Percentiles rank a stretch among this genome's conserved stretches.
phyloP scores from a whole-genome alignment of 2,888 invertebrate species.

The Allolobophora icterica region DNA sequence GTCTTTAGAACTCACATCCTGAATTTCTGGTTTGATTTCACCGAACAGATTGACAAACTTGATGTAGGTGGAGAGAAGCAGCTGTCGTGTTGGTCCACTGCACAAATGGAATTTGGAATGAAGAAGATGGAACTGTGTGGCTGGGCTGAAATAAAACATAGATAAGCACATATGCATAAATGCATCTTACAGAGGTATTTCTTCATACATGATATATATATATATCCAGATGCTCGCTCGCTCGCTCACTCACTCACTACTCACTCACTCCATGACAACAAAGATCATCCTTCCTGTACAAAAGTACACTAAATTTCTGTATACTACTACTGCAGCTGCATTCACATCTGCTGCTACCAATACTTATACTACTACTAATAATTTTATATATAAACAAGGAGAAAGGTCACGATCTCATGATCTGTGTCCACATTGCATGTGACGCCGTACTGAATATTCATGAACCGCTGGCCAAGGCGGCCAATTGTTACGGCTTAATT shows the following conservation, averaged over 20 bases:
- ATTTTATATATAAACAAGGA: too few relatives aligned
- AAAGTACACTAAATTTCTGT: too few relatives aligned
- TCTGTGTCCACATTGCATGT: too few relatives aligned
- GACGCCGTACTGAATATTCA: too few relatives aligned
- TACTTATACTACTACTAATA: too few relatives aligned
- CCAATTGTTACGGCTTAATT: too few relatives aligned
- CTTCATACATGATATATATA: neutral
- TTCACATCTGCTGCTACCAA: too few relatives aligned
- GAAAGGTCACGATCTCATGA: too few relatives aligned
- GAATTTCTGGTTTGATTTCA: conserved; percentile 93
- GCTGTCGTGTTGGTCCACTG: conserved; percentile 93
- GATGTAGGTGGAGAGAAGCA: conserved; percentile 95
- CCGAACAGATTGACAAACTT: conserved; percentile 99
- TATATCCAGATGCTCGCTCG: neutral
- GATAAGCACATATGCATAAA: neutral
- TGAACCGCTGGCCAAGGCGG: too few relatives aligned
- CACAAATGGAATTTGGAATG: conserved; percentile 99
- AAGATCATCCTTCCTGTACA: too few relatives aligned
- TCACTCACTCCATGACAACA: neutral
- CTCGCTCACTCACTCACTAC: neutral
- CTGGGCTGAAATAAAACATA: conserved; percentile 74
- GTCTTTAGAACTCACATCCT: conserved; percentile 74
- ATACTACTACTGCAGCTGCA: too few relatives aligned
- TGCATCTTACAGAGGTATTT: neutral
- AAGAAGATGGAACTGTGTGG: conserved; percentile 94